These are phyloP conservation scores for Sylvilagus floridanus DNA, from an alignment of 2,797 vertebrate genomes.

Conservation along the genomic window DNA sequence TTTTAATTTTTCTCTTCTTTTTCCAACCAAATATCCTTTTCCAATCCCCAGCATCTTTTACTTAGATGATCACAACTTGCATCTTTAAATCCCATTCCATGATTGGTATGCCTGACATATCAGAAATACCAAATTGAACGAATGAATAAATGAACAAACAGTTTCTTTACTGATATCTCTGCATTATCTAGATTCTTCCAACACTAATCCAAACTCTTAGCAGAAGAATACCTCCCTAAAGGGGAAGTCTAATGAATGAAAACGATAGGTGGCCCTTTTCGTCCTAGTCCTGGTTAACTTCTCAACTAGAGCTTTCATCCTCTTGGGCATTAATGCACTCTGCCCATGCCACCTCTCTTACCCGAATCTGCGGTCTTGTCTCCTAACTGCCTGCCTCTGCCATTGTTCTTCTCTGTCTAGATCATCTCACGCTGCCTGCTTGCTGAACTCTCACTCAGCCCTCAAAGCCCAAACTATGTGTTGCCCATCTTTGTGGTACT, in stretches of 20 bases:
- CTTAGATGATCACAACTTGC: neutral
- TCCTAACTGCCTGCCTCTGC: neutral
- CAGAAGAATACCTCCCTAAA: neutral
- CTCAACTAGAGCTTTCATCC: neutral
- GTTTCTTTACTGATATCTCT: neutral
- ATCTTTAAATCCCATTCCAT: neutral
- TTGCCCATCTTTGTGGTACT: neutral
- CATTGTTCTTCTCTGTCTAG: neutral
- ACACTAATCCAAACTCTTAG: neutral
- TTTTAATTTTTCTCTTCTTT: neutral
- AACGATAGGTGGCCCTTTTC: neutral
- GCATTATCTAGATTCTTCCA: neutral
- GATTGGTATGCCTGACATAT: neutral
- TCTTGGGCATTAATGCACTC: neutral
- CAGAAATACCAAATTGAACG: neutral
- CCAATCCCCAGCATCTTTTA: neutral
- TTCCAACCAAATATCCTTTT: neutral
- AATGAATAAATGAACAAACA: neutral
- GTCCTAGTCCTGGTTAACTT: neutral
- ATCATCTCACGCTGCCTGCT: neutral
- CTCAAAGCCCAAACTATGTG: neutral
- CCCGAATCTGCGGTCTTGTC: neutral
- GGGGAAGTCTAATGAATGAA: neutral
- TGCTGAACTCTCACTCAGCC: neutral
- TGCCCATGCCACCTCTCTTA: neutral